Conservation (phyloP, 2,888 invertebrate species). For the Caenorhabditis uteleia region DNA sequence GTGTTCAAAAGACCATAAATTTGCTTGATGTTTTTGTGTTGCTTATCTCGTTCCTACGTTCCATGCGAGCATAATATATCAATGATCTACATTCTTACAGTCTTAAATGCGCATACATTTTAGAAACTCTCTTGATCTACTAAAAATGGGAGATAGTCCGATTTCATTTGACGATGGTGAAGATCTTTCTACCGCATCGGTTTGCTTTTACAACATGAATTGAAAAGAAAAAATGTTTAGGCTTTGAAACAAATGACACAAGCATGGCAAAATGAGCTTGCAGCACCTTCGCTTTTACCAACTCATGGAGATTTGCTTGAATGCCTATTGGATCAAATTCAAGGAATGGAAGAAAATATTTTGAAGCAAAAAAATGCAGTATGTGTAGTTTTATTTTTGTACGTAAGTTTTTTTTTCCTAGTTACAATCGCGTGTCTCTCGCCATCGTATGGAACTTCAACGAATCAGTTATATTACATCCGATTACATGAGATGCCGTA, state of each 20-base stretch:
- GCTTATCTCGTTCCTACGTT: too few relatives aligned
- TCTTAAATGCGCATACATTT: too few relatives aligned
- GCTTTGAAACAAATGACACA: constrained; percentile 41
- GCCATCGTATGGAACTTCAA: constrained; percentile 57
- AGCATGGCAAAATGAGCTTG: constrained; percentile 53
- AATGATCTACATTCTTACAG: too few relatives aligned
- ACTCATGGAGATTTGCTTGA: constrained; percentile 51
- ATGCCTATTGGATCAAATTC: constrained; percentile 53
- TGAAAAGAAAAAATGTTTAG: too few relatives aligned
- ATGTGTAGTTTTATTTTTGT: not conserved
- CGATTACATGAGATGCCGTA: constrained; percentile 50
- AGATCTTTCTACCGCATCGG: too few relatives aligned
- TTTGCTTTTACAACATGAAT: too few relatives aligned
- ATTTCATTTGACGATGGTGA: too few relatives aligned
- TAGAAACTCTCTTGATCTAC: too few relatives aligned
- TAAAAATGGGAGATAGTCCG: too few relatives aligned
- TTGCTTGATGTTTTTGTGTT: too few relatives aligned
- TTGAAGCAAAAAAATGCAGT: constrained; percentile 7
- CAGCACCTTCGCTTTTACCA: constrained; percentile 54
- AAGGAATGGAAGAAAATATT: constrained; percentile 46
- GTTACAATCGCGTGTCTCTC: constrained; percentile 36
- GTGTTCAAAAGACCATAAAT: too few relatives aligned
- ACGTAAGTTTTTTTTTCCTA: constrained; percentile 3
- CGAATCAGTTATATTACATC: constrained; percentile 56
- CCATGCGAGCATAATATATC: too few relatives aligned